Base-by-base conservation (phyloP, 1,140 invertebrate species). In the Lepidostoma basale region DNA sequence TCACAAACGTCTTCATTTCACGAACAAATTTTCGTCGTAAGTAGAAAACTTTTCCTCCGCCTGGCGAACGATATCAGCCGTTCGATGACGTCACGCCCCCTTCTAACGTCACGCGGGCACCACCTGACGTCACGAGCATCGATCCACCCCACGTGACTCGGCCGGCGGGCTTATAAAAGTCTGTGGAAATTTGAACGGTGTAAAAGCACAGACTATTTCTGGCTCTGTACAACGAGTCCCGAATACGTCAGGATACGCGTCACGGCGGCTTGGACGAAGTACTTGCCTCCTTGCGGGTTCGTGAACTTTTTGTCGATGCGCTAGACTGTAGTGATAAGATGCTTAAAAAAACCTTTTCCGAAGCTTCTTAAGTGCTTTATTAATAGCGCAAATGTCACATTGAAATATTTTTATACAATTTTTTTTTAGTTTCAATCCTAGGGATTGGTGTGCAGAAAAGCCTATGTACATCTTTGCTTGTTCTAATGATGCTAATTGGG, bases 71-170 rank as follows among this genome's bases (percentile, higher is more conserved):
- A 23, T 18, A 56, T 22, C 52, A 33, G 52, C 52, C 52, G 52
- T 33, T 33, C 18, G 3, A 28, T 56, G 52, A 56, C 52, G 52
- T 18, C 1, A 9, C 4, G 14, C 52, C 16, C 22, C 28, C 52
- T 30, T 33, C n/a, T 56, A 30, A 56, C 52, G 52, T 56, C 52
- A 56, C 28, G 23, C 44, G 26, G 10, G 14, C n/a, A 16, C 14
- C 45, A 5, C 22, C 12, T 56, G 52, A 56, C 52, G 52, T 56
- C 52, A 56, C 52, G n/a, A 18, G 8, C 52, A 56, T 56, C 52
- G 52, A 56, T 56, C 28, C 28, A 18, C 1, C 26, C 28, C 52
- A 56, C 52, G 52, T 56, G 52, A 56, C 44, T 18, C 3, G 14
- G 3, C 14, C 28, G 28, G 16, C 14, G 5, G 52, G 28, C 52